These are phyloP conservation scores for Rhodeus uyekii DNA, from an alignment of 2,797 vertebrate genomes.

Conservation along the genomic window DNA sequence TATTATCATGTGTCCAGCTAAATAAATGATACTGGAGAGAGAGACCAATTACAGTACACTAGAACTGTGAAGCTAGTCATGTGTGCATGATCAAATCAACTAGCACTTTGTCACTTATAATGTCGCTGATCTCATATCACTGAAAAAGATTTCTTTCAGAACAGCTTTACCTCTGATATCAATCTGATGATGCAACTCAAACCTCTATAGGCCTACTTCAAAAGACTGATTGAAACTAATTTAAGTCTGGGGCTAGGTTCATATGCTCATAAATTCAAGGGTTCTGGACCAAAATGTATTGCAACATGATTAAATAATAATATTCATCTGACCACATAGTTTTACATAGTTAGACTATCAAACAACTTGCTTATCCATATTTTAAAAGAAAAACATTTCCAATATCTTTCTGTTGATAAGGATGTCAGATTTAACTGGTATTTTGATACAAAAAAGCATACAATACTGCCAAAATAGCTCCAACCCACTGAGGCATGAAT, in stretches of 20 bases:
- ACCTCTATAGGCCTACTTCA: constrained; percentile 5
- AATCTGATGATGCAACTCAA: constrained; percentile 6
- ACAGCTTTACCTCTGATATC: constrained; percentile 7
- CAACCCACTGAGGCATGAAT: not conserved
- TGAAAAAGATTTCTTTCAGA: constrained; percentile 2
- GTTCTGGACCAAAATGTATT: not conserved
- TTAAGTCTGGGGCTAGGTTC: not conserved
- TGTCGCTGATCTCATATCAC: not conserved
- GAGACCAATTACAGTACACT: constrained; percentile 11
- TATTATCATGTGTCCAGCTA: constrained; percentile 20
- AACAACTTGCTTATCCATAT: constrained; percentile 3
- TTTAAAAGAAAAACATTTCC: not conserved
- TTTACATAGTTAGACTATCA: not conserved
- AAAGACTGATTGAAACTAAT: constrained; percentile 26
- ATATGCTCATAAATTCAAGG: not conserved
- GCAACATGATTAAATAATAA: not conserved
- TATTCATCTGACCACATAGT: not conserved
- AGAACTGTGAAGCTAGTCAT: constrained; percentile 12
- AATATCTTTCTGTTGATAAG: not conserved
- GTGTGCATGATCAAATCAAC: constrained; percentile 28
- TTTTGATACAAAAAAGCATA: not conserved
- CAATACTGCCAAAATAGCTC: not conserved
- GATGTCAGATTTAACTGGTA: not conserved
- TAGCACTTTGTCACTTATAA: constrained; percentile 1
- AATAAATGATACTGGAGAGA: constrained; percentile 26